phyloP scores from a whole-genome alignment of 2,888 invertebrate species.

The Melipona beecheii region DNA sequence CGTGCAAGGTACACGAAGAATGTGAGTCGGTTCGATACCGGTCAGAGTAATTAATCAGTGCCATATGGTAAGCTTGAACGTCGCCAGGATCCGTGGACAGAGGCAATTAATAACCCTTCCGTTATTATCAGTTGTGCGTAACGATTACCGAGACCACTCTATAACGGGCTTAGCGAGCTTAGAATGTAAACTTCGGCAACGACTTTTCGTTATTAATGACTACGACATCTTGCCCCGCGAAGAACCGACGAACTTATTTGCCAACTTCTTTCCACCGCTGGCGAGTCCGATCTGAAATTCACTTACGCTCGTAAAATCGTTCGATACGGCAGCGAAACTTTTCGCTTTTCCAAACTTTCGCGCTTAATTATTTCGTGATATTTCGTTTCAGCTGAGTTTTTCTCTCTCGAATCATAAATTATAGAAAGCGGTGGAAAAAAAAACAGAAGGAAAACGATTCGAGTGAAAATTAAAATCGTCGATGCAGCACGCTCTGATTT shows the following conservation, averaged over 20 bases:
- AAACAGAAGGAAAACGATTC: neutral
- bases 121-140: slow-evolving; percentile 67
- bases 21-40: slow-evolving; percentile 62
- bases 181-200: slow-evolving; percentile 60
- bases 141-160: slow-evolving; percentile 61
- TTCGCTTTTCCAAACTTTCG: neutral
- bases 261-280: slow-evolving; percentile 37
- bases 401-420: neutral
- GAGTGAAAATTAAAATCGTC: neutral
- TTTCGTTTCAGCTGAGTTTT: neutral
- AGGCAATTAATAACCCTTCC: slow-evolving; percentile 71
- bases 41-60: slow-evolving; percentile 73
- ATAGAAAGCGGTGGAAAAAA: neutral
- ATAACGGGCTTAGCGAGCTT: slow-evolving; percentile 40
- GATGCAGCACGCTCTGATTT: neutral
- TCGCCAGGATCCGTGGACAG: slow-evolving; percentile 58
- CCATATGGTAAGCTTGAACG: slow-evolving; percentile 70
- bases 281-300: slow-evolving; percentile 22
- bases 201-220: slow-evolving; percentile 52
- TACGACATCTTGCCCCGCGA: slow-evolving; percentile 35
- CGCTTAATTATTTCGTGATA: neutral
- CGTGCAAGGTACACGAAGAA: slow-evolving; percentile 66
- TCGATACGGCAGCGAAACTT: neutral
- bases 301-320: slow-evolving; percentile 6
- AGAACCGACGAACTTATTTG: slow-evolving; percentile 14